Conservation (phyloP, 2,113 vertebrate genomes). For the Megaceryle maxima region DNA sequence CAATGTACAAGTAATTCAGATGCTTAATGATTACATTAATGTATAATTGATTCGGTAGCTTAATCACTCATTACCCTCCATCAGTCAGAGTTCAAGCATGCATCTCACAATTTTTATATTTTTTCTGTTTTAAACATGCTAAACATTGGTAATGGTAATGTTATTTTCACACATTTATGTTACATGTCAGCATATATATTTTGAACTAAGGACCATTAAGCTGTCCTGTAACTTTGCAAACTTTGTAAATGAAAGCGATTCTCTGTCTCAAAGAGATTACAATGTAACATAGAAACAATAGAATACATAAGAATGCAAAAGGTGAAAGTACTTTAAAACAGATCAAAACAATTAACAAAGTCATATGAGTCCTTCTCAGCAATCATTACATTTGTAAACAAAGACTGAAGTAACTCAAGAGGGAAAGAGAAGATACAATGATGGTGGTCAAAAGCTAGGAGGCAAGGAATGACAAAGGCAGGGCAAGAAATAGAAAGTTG, state of each 20-base stretch:
- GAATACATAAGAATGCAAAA: not conserved
- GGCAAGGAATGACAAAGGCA: not conserved
- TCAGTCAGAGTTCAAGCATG: not conserved
- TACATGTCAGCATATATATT: not conserved
- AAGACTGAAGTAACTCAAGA: not conserved
- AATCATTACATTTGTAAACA: not conserved
- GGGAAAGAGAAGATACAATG: not conserved
- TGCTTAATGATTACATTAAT: not conserved
- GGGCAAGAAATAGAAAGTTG: not conserved
- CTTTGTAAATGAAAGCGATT: not conserved
- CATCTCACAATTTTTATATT: not conserved
- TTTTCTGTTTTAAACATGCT: not conserved
- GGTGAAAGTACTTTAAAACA: not conserved
- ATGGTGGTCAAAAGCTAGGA: not conserved
- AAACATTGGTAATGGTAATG: not conserved
- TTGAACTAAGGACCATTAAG: not conserved
- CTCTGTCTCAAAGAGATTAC: not conserved
- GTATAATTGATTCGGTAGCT: not conserved
- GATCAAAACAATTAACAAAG: not conserved
- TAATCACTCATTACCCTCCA: not conserved
- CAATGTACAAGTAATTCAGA: not conserved
- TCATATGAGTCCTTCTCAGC: not conserved
- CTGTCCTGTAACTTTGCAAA: not conserved
- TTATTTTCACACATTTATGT: not conserved
- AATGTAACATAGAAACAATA: not conserved